Evolutionary conservation across 2,888 invertebrate species (phyloP).

Genomic region (Spicauda simplicius): DNA sequence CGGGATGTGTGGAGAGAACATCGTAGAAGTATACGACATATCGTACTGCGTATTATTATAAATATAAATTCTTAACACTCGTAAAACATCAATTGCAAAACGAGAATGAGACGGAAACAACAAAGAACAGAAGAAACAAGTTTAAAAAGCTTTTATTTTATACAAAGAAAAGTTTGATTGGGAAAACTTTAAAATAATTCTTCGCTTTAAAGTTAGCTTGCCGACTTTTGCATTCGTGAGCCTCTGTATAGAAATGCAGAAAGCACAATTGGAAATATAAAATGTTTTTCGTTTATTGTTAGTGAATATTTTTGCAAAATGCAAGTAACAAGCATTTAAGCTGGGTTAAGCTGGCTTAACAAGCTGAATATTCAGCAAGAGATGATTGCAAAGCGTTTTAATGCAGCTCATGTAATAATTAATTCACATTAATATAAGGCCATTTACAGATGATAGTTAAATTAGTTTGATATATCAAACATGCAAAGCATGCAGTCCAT

Average conservation of each 20-base stretch:
- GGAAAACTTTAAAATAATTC: conserved; percentile 20
- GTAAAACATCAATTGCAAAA: too few relatives aligned
- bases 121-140: too few relatives aligned
- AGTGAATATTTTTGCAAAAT: conserved; percentile 4
- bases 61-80: too few relatives aligned
- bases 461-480: too few relatives aligned
- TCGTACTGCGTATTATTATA: too few relatives aligned
- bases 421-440: too few relatives aligned
- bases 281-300: conserved; percentile 3
- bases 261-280: not conserved
- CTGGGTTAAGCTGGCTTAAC: conserved; percentile 1
- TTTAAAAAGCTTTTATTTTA: not conserved
- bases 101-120: too few relatives aligned
- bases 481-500: too few relatives aligned
- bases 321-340: conserved; percentile 3
- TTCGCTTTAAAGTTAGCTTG: conserved; percentile 13
- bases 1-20: too few relatives aligned
- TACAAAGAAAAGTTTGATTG: conserved; percentile 22
- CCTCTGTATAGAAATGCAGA: conserved; percentile 1
- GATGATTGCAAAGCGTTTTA: not conserved
- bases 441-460: too few relatives aligned
- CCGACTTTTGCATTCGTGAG: conserved; percentile 10
- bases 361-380: not conserved
- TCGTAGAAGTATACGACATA: too few relatives aligned
- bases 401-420: not conserved